Evolutionary conservation across 2,888 invertebrate genomes (phyloP), one percentile per base, ranked within the genome.

Genomic region (Ischnura elegans): DNA sequence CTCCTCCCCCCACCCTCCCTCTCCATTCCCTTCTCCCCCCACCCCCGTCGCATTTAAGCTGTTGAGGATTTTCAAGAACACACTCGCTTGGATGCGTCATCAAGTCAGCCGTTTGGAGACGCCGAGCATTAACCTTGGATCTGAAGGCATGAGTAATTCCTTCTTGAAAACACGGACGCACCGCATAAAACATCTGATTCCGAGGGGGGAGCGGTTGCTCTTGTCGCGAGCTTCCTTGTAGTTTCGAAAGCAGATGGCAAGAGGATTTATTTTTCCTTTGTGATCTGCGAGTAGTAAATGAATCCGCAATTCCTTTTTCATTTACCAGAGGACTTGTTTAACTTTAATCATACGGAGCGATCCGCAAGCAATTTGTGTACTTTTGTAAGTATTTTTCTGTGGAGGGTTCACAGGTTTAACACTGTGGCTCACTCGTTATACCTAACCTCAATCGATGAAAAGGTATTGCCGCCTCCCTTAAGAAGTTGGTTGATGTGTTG

Each of bases 81-180:
- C 76, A 61, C 4, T 61, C 36, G 10, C 36, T 0, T 13, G 21
- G 76, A 76, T 76, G 76, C 76, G 76, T 76, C 76, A 76, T 76
- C 76, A 25, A 76, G 76, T 76, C 25, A 61, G 61, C 61, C 25
- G 25, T 25, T 76, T 36, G 76, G 76, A 76, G 76, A 76, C 76
- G 76, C 8, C 76, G 76, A 76, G 76, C 76, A n/a, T 76, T 76
- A 76, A 76, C 76, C 76, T 76, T 76, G 76, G 76, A 36, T 76
- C 76, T 61, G 61, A 36, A 76, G 16, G 76, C 36, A 76, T 76
- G 76, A 76, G 76, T 76, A 76, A 76, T 76, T 76, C 76, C 76
- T 76, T 36, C 76, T 76, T 6, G 76, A 76, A 76, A 76, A 36
- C 76, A 76, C 76, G 29, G 76, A 29, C 76, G 76, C 61, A 19